Evolutionary conservation across 37 sponge, comb jelly and placozoan species (phyloP).

Genomic region (Oscarella lobularis): DNA sequence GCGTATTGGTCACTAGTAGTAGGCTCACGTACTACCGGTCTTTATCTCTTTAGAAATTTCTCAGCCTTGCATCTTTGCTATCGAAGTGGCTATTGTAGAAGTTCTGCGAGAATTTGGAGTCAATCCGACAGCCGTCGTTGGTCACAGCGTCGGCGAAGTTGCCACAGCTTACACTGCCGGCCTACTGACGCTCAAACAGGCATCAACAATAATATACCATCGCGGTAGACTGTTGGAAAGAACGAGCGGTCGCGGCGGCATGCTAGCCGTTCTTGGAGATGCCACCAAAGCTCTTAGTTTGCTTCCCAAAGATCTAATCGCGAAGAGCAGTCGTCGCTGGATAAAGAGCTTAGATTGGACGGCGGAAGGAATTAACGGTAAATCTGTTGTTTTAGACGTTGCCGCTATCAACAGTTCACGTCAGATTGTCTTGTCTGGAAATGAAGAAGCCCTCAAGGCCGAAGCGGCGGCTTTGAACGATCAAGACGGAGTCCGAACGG

Average conservation of each 20-base stretch:
- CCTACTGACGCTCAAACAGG: conserved; percentile 14
- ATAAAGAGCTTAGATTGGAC: neutral
- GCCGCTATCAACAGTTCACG: neutral
- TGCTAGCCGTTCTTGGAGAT: conserved; percentile 31
- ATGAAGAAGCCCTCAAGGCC: neutral
- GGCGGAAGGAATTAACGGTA: neutral
- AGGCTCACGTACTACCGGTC: too few relatives aligned
- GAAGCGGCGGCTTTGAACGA: neutral
- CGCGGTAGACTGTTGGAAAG: conserved; percentile 13
- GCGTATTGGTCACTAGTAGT: too few relatives aligned
- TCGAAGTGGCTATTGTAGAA: conserved; percentile 21
- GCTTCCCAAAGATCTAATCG: conserved; percentile 13
- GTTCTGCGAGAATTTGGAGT: conserved; percentile 28
- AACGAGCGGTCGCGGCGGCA: conserved; percentile 13
- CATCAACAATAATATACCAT: conserved; percentile 22
- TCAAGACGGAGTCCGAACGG: neutral
- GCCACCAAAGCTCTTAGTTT: conserved; percentile 2
- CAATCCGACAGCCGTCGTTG: conserved; percentile 18
- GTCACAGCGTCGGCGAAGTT: conserved; percentile 41
- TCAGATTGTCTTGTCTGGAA: neutral
- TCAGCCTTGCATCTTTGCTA: conserved; percentile 2
- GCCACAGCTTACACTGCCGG: conserved; percentile 23
- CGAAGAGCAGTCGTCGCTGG: too few relatives aligned
- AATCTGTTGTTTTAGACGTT: neutral
- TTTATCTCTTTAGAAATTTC: too few relatives aligned